Conservation (phyloP, 2,113 vertebrate species). For the Mus pahari region DNA sequence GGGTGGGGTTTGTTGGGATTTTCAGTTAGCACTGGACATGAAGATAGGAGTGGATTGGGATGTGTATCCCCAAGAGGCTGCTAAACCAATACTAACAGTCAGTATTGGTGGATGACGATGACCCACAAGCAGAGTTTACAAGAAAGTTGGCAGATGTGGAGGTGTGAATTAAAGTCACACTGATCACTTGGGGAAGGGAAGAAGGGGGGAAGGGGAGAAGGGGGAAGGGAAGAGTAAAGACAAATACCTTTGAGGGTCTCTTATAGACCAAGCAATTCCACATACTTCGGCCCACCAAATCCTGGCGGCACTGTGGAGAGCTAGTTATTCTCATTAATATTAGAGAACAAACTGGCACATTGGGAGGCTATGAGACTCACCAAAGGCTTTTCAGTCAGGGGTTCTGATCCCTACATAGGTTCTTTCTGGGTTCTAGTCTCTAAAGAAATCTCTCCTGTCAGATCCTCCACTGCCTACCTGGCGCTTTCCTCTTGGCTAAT, state of each 20-base stretch:
- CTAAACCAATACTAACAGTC: background rate
- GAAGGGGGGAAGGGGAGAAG: background rate
- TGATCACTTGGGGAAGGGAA: background rate
- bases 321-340: background rate
- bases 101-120: background rate
- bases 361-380: background rate
- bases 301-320: background rate
- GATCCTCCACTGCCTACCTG: background rate
- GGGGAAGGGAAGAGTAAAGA: background rate
- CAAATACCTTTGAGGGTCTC: background rate
- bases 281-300: background rate
- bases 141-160: background rate
- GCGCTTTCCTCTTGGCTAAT: background rate
- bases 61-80: background rate
- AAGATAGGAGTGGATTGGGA: background rate
- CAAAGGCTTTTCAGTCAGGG: background rate
- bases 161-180: background rate
- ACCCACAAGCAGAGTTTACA: background rate
- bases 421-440: background rate
- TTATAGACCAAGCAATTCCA: background rate
- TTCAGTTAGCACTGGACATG: conserved; percentile 14
- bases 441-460: background rate
- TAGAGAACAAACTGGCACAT: background rate
- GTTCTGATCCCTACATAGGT: background rate
- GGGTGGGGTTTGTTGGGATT: background rate